These are phyloP conservation scores for Pseudorasbora parva DNA, from an alignment of 2,113 vertebrate species.

Conservation along the genomic window DNA sequence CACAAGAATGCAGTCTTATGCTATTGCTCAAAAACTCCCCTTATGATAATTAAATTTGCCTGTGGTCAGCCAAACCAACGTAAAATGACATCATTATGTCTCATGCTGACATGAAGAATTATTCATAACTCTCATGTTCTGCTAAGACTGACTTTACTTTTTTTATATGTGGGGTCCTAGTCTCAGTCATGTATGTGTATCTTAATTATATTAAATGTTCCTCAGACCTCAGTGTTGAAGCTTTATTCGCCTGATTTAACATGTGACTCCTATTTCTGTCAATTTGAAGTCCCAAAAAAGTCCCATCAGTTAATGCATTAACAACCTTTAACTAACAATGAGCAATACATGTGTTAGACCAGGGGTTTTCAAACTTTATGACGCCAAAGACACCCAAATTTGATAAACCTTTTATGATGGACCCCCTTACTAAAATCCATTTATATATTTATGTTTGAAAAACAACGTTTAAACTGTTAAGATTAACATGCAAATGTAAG, in stretches of 20 bases:
- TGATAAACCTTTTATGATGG: too few species aligned
- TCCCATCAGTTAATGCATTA: too few species aligned
- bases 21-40: slow-evolving; percentile 11
- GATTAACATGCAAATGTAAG: too few species aligned
- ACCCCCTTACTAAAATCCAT: too few species aligned
- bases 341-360: too few species aligned
- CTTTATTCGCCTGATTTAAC: background rate
- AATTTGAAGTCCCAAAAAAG: too few species aligned
- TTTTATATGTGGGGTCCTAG: background rate
- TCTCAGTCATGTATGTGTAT: background rate
- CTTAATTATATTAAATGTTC: background rate
- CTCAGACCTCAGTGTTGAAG: background rate
- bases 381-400: too few species aligned
- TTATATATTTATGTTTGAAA: too few species aligned
- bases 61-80: background rate
- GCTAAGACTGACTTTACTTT: background rate
- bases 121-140: background rate
- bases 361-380: too few species aligned
- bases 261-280: too few species aligned
- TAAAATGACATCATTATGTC: slow-evolving; percentile 4
- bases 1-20: background rate
- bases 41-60: background rate
- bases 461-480: too few species aligned
- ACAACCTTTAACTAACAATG: too few species aligned
- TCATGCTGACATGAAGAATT: background rate